Conservation (phyloP, 2,113 vertebrate species). For the Heloderma charlesbogerti region DNA sequence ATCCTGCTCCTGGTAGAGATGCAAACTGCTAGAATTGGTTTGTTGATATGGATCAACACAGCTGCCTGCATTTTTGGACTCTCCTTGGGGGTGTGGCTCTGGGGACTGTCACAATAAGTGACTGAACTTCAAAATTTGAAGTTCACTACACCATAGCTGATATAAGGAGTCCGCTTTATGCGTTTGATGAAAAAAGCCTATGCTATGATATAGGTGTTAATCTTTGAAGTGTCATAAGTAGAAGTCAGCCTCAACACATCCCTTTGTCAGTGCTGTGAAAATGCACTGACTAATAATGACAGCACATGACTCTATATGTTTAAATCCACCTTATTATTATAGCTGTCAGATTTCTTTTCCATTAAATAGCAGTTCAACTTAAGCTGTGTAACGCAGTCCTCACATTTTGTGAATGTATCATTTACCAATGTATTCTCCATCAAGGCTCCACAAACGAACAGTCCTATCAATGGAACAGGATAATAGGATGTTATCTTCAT, state of each 20-base stretch:
- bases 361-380: fast-evolving
- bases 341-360: neutral
- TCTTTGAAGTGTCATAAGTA: neutral
- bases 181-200: neutral
- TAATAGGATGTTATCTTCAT: slow-evolving; percentile 77
- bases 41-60: too few relatives aligned
- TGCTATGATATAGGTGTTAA: neutral
- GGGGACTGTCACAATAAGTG: too few relatives aligned
- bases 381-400: neutral
- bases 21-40: too few relatives aligned
- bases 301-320: neutral
- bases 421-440: slow-evolving; percentile 75
- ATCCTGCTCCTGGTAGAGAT: too few relatives aligned
- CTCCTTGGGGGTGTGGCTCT: too few relatives aligned
- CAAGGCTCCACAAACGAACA: slow-evolving; percentile 74
- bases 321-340: neutral
- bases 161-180: too few relatives aligned
- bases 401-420: neutral
- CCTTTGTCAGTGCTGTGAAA: neutral
- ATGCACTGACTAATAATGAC: neutral
- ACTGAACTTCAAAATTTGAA: neutral
- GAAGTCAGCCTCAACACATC: neutral
- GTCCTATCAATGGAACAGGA: slow-evolving; percentile 75
- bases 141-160: too few relatives aligned
- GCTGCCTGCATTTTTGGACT: too few relatives aligned